Evolutionary conservation across 2,113 vertebrate genomes (phyloP), one percentile per base, ranked within the genome.

Genomic region (Chaetura pelagica): DNA sequence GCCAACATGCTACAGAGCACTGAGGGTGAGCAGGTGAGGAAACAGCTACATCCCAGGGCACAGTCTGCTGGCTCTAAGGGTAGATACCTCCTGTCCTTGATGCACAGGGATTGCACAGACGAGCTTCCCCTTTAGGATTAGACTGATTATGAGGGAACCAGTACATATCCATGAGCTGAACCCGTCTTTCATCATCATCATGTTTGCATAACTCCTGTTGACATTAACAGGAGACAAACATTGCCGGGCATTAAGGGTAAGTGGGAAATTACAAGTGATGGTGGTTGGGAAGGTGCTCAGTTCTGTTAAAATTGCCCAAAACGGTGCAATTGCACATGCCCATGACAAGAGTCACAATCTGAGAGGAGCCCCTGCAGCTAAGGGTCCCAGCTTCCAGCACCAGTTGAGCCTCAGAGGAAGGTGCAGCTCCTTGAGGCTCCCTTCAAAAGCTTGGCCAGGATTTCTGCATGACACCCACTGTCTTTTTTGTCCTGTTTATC

Each of bases 11-110:
- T 44, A 61, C 40, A 30, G 63, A 66, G 75, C 22, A 23, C 46
- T 4, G 11, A 55, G 51, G 52, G 63, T 0, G 2, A 71, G 34
- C 23, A 14, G 22, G 32, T 1, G 0, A 81, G 59, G 19, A 57
- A 81, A 62, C 1, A 62, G 75, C 1, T 2, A 67, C 59, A 29
- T 57, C 42, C 44, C 5, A 0, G 57, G 8, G 26, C 48, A 9
- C 57, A 20, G 42, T 3, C 2, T 1, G 29, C 42, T 48, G 57
- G 49, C 62, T 42, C 46, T 44, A 17, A 74, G 64, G 38, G 42
- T 24, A 9, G 30, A 21, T 7, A 55, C 20, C 16, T 38, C 52
- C 42, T 54, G 51, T 23, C 67, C 90, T 54, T 1, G 0, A 38
- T 7, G 30, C 35, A 63, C 49, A 35, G 42, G 35, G 52, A 46